Percentiles rank a stretch among this genome's conserved stretches.
These are phyloP conservation scores for Zosterops lateralis DNA, from an alignment of 2,113 vertebrate genomes.

Conservation along the genomic window DNA sequence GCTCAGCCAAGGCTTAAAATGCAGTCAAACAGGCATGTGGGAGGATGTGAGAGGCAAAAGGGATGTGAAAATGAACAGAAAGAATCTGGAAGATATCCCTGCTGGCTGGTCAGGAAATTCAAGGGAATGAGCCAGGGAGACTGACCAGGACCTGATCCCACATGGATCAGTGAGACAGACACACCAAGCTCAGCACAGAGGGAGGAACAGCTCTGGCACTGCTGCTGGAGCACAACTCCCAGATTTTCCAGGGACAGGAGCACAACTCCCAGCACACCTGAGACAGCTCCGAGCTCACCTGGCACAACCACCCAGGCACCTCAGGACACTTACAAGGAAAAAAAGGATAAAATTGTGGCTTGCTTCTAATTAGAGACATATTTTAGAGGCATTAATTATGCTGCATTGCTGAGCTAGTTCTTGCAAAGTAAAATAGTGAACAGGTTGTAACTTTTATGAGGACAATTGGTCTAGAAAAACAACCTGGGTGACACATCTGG, in stretches of 20 bases:
- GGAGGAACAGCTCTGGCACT: accelerated
- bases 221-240: background rate
- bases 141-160: background rate
- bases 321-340: background rate
- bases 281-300: background rate
- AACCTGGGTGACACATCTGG: background rate
- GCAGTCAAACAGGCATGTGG: background rate
- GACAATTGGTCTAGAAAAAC: background rate
- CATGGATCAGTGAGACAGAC: accelerated
- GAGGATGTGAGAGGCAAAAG: background rate
- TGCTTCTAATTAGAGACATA: background rate
- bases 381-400: background rate
- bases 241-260: background rate
- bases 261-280: background rate
- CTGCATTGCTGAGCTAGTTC: background rate
- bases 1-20: background rate
- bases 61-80: background rate
- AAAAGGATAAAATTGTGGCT: background rate
- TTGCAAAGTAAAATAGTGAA: background rate
- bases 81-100: background rate
- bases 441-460: background rate
- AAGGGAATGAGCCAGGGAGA: background rate
- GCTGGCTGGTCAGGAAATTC: background rate
- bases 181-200: accelerated
- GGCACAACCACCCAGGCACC: background rate